These are phyloP conservation scores for Drosophila recens DNA, from an alignment of 2,888 invertebrate genomes.

Conservation along the genomic window DNA sequence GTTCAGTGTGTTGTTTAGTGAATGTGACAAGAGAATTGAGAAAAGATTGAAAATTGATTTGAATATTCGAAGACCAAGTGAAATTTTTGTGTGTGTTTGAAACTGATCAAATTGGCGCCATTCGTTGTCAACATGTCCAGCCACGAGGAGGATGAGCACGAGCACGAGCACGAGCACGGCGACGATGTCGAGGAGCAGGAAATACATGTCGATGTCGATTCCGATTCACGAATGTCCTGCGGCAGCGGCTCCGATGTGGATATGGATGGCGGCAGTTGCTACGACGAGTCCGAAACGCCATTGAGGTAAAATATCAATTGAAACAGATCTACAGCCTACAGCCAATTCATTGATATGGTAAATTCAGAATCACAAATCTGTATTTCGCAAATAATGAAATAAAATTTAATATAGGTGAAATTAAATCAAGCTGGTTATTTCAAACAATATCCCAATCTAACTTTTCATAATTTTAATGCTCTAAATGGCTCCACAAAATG, in stretches of 20 bases:
- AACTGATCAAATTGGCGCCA: constrained; percentile 77
- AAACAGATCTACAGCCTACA: neutral
- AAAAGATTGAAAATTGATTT: constrained; percentile 8
- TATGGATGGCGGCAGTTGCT: constrained; percentile 85
- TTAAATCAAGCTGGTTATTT: neutral
- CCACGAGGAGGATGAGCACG: constrained; percentile 83
- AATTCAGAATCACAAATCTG: too few species aligned
- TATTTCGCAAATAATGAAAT: neutral
- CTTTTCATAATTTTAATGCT: constrained; percentile 26
- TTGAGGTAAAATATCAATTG: constrained; percentile 78
- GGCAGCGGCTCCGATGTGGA: constrained; percentile 85
- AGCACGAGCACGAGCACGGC: constrained; percentile 71
- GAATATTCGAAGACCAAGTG: constrained; percentile 35
- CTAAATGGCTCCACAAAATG: constrained; percentile 12
- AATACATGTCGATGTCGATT: constrained; percentile 85
- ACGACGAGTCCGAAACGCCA: constrained; percentile 85
- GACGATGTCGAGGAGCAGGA: constrained; percentile 85
- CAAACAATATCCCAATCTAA: neutral
- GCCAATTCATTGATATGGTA: neutral
- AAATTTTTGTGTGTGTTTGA: neutral
- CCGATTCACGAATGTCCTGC: constrained; percentile 85
- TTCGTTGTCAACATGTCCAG: constrained; percentile 83
- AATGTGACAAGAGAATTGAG: constrained; percentile 24
- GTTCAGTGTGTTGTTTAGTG: constrained; percentile 26
- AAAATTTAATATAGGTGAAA: neutral